Evolutionary conservation across 1,140 invertebrate species (phyloP).

Genomic region (Leptopilina boulardi): DNA sequence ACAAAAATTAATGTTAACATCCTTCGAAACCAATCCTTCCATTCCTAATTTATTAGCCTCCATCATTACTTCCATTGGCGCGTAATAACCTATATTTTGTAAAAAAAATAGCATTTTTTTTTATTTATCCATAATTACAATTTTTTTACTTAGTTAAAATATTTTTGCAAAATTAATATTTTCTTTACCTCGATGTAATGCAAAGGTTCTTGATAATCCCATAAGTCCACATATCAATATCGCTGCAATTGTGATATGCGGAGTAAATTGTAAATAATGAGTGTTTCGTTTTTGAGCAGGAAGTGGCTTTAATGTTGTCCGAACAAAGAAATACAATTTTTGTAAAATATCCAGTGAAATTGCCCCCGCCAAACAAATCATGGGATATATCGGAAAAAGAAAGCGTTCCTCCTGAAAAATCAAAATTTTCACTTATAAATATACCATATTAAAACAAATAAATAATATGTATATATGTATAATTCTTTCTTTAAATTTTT

Average conservation of each 20-base stretch:
- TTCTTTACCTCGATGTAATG: constrained; percentile 73
- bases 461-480: too few species aligned
- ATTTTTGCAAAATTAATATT: neutral
- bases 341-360: constrained; percentile 88
- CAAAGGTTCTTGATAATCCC: constrained; percentile 70
- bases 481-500: neutral
- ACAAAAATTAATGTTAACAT: constrained; percentile 88
- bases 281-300: constrained; percentile 65
- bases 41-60: constrained; percentile 83
- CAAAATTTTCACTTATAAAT: constrained; percentile 38
- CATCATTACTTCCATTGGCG: constrained; percentile 92
- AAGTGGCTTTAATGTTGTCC: constrained; percentile 73
- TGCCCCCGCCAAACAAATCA: constrained; percentile 91
- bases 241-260: constrained; percentile 81
- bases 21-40: constrained; percentile 76
- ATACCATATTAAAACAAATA: neutral
- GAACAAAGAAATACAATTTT: constrained; percentile 84
- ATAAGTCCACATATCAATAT: constrained; percentile 76
- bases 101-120: constrained; percentile 37
- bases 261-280: constrained; percentile 88
- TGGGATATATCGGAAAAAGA: constrained; percentile 97
- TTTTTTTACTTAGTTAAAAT: constrained; percentile 33
- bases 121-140: neutral
- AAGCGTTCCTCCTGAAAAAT: constrained; percentile 88
- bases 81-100: constrained; percentile 85